A percentile compares a stretch with the other conserved stretches of the same genome.
Conservation (phyloP, 2,888 invertebrate genomes). For the Herminia tarsipennalis region DNA sequence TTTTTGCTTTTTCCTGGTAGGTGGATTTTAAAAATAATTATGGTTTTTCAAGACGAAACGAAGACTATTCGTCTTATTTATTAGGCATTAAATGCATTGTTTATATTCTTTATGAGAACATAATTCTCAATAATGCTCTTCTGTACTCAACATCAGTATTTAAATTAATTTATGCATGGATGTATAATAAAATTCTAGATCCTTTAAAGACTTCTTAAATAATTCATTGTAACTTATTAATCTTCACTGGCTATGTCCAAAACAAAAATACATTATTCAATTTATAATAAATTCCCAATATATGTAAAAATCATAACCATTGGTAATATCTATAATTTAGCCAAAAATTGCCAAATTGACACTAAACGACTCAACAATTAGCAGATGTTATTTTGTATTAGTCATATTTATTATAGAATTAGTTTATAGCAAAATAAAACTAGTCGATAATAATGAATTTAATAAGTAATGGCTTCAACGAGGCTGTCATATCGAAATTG, state of each 20-base stretch:
- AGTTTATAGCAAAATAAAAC: constrained; percentile 55
- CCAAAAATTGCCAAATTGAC: constrained; percentile 82
- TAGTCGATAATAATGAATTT: constrained; percentile 60
- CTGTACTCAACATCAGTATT: constrained; percentile 17
- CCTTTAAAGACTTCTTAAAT: too few relatives aligned
- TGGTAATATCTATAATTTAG: constrained; percentile 68
- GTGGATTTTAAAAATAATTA: neutral
- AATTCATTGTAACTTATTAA: too few relatives aligned
- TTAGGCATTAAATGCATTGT: constrained; percentile 68
- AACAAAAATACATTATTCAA: too few relatives aligned
- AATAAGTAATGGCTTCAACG: constrained; percentile 52
- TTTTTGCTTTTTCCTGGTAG: neutral
- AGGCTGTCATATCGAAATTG: constrained; percentile 61
- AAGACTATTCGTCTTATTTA: constrained; percentile 25
- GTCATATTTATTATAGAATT: constrained; percentile 60
- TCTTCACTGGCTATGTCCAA: too few relatives aligned
- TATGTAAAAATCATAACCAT: constrained; percentile 20
- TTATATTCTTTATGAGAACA: constrained; percentile 60
- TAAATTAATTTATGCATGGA: constrained; percentile 17
- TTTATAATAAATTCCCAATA: neutral
- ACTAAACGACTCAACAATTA: constrained; percentile 61
- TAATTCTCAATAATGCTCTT: constrained; percentile 60
- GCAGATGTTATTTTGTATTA: constrained; percentile 59
- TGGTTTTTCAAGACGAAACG: neutral
- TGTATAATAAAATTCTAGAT: too few relatives aligned